Percentiles rank a stretch among this genome's conserved stretches.
Evolutionary conservation across 2,888 invertebrate species (phyloP).

Genomic region (Camptogramma bilineatum): DNA sequence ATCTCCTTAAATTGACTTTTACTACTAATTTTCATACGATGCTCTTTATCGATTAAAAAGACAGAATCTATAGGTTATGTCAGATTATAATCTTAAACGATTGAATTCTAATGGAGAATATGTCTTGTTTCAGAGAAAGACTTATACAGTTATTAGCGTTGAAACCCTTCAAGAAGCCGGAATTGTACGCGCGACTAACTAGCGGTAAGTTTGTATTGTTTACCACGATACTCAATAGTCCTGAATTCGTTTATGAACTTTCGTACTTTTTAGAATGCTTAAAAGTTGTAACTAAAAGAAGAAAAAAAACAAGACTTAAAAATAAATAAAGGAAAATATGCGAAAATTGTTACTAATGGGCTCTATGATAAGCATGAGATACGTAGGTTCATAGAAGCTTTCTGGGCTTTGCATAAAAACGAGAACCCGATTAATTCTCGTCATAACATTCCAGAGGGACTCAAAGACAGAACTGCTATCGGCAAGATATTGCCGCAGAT

Average conservation of each 20-base stretch:
- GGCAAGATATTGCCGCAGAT: conserved; percentile 92
- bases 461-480: conserved; percentile 91
- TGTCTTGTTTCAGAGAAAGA: conserved; percentile 91
- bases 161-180: conserved; percentile 97
- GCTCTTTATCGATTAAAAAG: neutral
- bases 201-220: conserved; percentile 87
- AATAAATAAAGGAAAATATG: neutral
- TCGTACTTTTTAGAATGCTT: neutral
- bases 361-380: neutral
- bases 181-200: conserved; percentile 92
- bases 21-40: neutral
- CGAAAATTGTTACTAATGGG: neutral
- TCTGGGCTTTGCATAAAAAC: conserved; percentile 43
- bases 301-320: neutral
- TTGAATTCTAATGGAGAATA: conserved; percentile 22
- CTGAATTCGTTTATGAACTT: conserved; percentile 23
- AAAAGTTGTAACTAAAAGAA: neutral
- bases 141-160: conserved; percentile 97
- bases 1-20: neutral
- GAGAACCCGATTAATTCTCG: conserved; percentile 39
- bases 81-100: neutral
- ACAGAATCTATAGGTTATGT: neutral
- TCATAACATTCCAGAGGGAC: conserved; percentile 89
- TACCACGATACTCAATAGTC: conserved; percentile 42
- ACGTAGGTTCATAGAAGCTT: conserved; percentile 13